Evolutionary conservation across 2,113 vertebrate genomes (phyloP).

Genomic region (Cinclus mexicanus): DNA sequence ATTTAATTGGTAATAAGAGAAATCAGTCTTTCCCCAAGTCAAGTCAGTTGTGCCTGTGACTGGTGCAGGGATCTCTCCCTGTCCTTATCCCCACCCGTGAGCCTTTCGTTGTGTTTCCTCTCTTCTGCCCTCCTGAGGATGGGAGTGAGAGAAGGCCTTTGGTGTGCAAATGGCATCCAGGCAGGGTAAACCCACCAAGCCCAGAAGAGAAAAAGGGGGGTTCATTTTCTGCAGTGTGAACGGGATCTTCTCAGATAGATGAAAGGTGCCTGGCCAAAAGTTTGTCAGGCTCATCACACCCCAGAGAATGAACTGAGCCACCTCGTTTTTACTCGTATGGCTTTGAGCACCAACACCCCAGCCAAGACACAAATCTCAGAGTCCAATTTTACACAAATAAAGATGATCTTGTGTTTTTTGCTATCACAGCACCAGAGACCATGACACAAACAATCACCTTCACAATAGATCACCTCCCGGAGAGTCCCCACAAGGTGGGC

Average conservation of each 20-base stretch:
- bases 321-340: neutral
- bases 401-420: neutral
- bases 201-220: neutral
- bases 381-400: neutral
- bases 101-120: neutral
- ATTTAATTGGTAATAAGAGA: neutral
- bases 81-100: neutral
- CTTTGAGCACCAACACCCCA: accelerated
- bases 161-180: neutral
- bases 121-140: neutral
- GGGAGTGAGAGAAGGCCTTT: neutral
- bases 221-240: neutral
- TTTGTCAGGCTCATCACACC: neutral
- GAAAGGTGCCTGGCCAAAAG: neutral
- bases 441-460: neutral
- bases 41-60: neutral
- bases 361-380: neutral
- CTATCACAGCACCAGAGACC: neutral
- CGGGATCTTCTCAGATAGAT: neutral
- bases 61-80: neutral
- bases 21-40: neutral
- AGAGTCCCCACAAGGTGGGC: neutral
- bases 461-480: neutral
- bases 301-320: neutral
- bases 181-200: neutral